phyloP scores from a whole-genome alignment of 2,797 vertebrate species.

The Capromys pilorides region DNA sequence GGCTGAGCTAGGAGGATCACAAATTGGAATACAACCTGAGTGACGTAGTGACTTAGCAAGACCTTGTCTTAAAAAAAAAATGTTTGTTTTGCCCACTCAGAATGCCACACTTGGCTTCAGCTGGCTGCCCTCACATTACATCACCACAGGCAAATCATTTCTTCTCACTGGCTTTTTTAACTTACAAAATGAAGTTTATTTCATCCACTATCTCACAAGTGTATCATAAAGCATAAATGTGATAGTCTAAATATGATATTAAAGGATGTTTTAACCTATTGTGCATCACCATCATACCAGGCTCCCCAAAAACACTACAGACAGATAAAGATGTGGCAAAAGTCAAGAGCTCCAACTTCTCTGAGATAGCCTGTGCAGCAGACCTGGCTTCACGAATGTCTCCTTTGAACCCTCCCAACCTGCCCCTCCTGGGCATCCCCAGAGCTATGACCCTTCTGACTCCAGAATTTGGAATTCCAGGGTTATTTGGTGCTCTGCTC shows the following conservation, averaged over 20 bases:
- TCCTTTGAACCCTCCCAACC: background rate
- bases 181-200: background rate
- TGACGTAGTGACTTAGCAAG: too few species aligned
- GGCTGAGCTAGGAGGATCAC: too few species aligned
- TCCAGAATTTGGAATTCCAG: background rate
- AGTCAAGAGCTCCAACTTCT: too few species aligned
- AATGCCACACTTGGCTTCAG: background rate
- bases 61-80: too few species aligned
- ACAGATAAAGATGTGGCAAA: rapidly evolving
- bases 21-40: too few species aligned
- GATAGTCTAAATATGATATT: background rate
- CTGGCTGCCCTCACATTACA: background rate
- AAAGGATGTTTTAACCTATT: background rate
- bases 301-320: background rate
- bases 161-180: background rate
- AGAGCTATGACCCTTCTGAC: background rate
- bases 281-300: background rate
- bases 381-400: background rate
- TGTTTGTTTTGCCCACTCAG: too few species aligned
- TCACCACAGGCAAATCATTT: background rate
- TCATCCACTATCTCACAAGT: background rate
- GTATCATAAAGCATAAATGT: background rate
- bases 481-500: too few species aligned
- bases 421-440: background rate
- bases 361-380: background rate